Evolutionary conservation across 37 sponge, comb jelly and placozoan genomes (phyloP).

Genomic region (Eunapius fragilis): DNA sequence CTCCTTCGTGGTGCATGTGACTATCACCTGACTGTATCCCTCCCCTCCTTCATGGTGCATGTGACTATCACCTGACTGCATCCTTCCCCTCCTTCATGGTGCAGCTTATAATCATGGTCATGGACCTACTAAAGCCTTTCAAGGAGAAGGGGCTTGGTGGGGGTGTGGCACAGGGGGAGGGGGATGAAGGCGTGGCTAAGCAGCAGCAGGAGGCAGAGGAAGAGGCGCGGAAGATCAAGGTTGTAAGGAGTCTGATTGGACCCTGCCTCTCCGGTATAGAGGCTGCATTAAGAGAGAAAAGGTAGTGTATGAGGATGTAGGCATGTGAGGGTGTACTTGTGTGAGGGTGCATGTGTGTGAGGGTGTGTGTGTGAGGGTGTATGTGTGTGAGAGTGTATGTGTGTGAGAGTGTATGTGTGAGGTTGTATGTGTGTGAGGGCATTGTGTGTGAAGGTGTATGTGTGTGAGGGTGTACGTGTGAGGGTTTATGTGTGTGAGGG

Average conservation of each 20-base stretch:
- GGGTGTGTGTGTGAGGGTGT: not conserved
- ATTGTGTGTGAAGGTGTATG: not conserved
- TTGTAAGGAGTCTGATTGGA: slow-evolving; percentile 26
- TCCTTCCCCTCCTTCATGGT: not conserved
- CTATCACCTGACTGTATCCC: no score
- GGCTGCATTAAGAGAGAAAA: slow-evolving; percentile 23
- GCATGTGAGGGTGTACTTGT: not conserved
- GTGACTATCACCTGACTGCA: no score
- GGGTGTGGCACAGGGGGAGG: not conserved
- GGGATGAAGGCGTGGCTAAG: not conserved
- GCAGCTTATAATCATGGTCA: slow-evolving; percentile 32
- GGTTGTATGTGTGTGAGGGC: not conserved
- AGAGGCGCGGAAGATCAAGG: not conserved
- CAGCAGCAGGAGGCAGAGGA: slow-evolving; percentile 24
- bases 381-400: no score
- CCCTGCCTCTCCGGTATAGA: slow-evolving; percentile 34
- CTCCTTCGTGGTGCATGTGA: no score
- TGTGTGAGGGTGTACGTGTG: not conserved
- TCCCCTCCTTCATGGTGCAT: no score
- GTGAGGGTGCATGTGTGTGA: not conserved
- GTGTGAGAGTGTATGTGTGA: not conserved
- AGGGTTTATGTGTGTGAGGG: not conserved
- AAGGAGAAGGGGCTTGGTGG: not conserved
- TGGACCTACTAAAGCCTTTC: slow-evolving; percentile 34
- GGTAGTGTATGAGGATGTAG: slow-evolving; percentile 28